phyloP scores from a whole-genome alignment of 2,113 vertebrate genomes.

The Ctenodactylus gundi region DNA sequence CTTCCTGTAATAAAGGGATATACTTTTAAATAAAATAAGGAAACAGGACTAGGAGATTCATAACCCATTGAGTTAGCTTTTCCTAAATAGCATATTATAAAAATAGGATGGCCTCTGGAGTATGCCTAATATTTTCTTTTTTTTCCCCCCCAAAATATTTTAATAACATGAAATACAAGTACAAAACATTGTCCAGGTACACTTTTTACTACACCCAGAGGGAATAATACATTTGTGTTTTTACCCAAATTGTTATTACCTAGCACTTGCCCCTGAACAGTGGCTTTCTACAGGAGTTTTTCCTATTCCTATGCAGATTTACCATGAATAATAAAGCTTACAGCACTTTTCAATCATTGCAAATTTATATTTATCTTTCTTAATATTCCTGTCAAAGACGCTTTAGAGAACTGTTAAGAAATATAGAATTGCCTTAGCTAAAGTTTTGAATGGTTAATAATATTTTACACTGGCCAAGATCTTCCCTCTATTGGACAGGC shows the following conservation, averaged over 20 bases:
- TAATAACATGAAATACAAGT: conserved; percentile 86
- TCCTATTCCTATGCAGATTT: not conserved
- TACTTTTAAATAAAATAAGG: not conserved
- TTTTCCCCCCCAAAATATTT: too few relatives aligned
- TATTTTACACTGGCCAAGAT: not conserved
- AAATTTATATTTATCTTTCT: conserved; percentile 18
- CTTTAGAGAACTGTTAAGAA: conserved; percentile 50
- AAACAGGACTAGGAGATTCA: not conserved
- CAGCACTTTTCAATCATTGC: conserved; percentile 26
- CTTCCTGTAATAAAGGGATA: not conserved
- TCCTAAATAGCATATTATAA: not conserved
- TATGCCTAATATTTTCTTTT: not conserved
- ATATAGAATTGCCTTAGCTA: conserved; percentile 38
- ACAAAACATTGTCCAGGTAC: conserved; percentile 84
- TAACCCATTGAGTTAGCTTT: not conserved
- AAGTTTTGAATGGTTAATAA: not conserved
- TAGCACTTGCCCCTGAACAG: not conserved
- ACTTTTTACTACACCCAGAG: conserved; percentile 79
- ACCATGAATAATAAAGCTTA: conserved; percentile 44
- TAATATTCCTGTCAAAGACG: conserved; percentile 25
- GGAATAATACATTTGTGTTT: conserved; percentile 76
- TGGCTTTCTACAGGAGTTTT: not conserved
- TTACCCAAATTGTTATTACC: not conserved
- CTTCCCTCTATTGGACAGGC: not conserved
- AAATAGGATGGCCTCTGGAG: not conserved